phyloP scores from a whole-genome alignment of 2,888 invertebrate species.

The Caenorhabditis becei region DNA sequence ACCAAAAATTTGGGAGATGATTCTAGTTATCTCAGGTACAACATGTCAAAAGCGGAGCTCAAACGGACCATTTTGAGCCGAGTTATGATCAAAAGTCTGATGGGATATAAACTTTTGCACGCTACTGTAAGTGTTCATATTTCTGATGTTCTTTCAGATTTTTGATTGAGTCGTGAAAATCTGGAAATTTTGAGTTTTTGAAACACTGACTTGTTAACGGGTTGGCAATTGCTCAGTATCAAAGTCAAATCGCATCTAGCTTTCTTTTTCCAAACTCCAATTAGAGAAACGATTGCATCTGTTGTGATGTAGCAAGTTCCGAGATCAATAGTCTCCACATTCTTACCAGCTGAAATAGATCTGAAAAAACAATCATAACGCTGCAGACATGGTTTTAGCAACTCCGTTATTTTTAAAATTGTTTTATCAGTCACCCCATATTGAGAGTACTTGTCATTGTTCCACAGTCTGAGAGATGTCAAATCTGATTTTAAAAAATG shows the following conservation, averaged over 20 bases:
- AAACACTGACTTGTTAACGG: constrained; percentile 41
- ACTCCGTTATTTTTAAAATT: constrained; percentile 60
- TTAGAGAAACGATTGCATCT: constrained; percentile 42
- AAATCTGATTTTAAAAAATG: constrained; percentile 40
- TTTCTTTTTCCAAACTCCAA: constrained; percentile 57
- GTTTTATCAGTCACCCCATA: constrained; percentile 73
- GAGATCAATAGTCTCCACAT: constrained; percentile 68
- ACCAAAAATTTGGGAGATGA: too few relatives aligned
- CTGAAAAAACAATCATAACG: not conserved
- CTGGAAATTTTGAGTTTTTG: not conserved
- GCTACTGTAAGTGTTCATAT: too few relatives aligned
- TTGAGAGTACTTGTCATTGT: constrained; percentile 66
- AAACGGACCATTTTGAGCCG: too few relatives aligned
- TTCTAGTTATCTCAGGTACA: too few relatives aligned
- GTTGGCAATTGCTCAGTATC: constrained; percentile 61
- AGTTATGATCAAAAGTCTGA: too few relatives aligned
- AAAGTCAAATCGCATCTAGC: constrained; percentile 63
- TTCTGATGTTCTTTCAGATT: too few relatives aligned
- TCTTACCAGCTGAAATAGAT: constrained; percentile 27
- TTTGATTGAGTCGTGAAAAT: too few relatives aligned
- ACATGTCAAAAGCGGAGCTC: too few relatives aligned
- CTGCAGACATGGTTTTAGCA: too few relatives aligned
- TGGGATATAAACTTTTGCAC: too few relatives aligned
- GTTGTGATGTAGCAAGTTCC: constrained; percentile 62
- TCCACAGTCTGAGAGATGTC: constrained; percentile 73